Conservation (phyloP, 1,140 invertebrate genomes). For the Zaprionus nigranus region DNA sequence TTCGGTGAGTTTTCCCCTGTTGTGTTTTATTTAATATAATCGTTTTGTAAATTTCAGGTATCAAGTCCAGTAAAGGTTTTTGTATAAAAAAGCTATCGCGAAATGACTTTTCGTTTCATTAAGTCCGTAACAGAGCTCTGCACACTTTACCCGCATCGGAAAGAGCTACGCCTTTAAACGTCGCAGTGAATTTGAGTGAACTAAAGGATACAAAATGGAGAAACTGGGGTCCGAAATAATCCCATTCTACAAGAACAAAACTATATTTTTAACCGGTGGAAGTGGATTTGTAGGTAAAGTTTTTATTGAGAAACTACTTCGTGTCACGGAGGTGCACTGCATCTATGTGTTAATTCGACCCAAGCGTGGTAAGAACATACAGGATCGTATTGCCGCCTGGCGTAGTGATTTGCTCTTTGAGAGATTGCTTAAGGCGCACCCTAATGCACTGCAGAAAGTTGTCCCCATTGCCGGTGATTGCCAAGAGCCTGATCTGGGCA, state of each 20-base stretch:
- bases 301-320: slow-evolving; percentile 92
- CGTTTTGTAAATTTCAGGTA: too few relatives aligned
- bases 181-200: too few relatives aligned
- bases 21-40: too few relatives aligned
- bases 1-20: too few relatives aligned
- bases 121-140: too few relatives aligned
- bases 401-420: slow-evolving; percentile 72
- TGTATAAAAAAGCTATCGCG: too few relatives aligned
- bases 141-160: too few relatives aligned
- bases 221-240: slow-evolving; percentile 83
- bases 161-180: too few relatives aligned
- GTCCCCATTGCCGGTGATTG: slow-evolving; percentile 86
- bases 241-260: slow-evolving; percentile 86
- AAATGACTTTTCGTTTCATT: too few relatives aligned
- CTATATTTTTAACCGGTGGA: slow-evolving; percentile 88
- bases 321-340: slow-evolving; percentile 89
- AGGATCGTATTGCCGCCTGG: slow-evolving; percentile 87
- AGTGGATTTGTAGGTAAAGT: slow-evolving; percentile 92
- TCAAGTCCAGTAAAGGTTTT: too few relatives aligned
- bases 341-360: slow-evolving; percentile 91
- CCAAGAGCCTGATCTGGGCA: slow-evolving; percentile 87
- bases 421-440: slow-evolving; percentile 29
- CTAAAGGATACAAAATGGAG: not conserved
- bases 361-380: slow-evolving; percentile 90
- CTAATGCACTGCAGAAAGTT: slow-evolving; percentile 40